Evolutionary conservation across 2,113 vertebrate species (phyloP).

Genomic region (Puma concolor): DNA sequence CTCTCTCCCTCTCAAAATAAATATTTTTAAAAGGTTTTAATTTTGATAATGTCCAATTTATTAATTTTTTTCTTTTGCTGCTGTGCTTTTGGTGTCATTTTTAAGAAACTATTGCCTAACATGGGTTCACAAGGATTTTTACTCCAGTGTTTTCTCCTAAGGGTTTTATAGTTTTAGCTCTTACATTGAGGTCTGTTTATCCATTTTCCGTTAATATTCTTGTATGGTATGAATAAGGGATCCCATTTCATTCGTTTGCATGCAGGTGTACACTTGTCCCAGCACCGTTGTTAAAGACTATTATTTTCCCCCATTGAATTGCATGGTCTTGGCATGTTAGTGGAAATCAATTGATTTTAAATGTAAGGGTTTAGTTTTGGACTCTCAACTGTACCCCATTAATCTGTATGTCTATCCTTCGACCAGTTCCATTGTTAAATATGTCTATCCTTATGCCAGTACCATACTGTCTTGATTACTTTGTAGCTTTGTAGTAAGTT

Average conservation of each 20-base stretch:
- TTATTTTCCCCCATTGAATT: not conserved
- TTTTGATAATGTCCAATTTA: not conserved
- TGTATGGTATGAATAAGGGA: not conserved
- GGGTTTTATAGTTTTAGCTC: not conserved
- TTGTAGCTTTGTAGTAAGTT: slow-evolving; percentile 31
- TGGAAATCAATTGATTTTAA: slow-evolving; percentile 35
- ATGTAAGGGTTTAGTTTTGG: not conserved
- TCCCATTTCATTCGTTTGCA: slow-evolving; percentile 29
- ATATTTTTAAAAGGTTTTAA: not conserved
- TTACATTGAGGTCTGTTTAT: not conserved
- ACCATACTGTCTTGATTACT: slow-evolving; percentile 9
- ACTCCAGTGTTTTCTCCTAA: not conserved
- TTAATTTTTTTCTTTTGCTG: not conserved
- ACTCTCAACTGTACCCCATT: not conserved
- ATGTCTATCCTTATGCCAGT: not conserved
- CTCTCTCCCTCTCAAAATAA: too few relatives aligned
- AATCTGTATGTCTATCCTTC: not conserved
- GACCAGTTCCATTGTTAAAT: not conserved
- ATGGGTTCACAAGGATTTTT: not conserved
- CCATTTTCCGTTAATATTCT: not conserved
- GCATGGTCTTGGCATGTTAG: not conserved
- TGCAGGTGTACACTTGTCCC: not conserved
- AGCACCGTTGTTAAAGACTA: not conserved
- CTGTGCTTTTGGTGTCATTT: not conserved
- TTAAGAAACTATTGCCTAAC: not conserved